These are phyloP conservation scores for Eucriotettix oculatus DNA, from an alignment of 2,888 invertebrate genomes.

Conservation along the genomic window DNA sequence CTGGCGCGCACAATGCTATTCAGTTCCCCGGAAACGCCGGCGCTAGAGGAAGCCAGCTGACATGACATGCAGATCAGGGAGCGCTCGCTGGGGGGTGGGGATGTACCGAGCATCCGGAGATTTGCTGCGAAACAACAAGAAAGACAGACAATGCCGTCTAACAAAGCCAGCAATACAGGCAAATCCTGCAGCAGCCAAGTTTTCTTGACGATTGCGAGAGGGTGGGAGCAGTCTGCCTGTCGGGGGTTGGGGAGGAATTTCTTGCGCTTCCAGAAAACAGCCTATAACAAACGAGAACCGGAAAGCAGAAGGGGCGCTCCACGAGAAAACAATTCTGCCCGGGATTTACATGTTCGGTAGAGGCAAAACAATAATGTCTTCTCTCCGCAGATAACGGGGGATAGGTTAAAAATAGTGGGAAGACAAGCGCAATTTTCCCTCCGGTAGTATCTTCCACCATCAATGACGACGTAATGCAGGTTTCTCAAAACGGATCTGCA, in stretches of 20 bases:
- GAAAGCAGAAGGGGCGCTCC: not conserved
- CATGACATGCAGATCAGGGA: slow-evolving; percentile 8
- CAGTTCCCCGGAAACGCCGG: slow-evolving; percentile 7
- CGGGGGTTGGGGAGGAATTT: not conserved
- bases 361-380: not conserved
- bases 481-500: too few species aligned
- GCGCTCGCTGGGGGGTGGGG: not conserved
- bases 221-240: not conserved
- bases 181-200: not conserved
- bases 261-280: not conserved
- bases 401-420: too few species aligned
- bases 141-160: slow-evolving; percentile 7
- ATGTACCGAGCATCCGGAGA: slow-evolving; percentile 5
- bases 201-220: not conserved
- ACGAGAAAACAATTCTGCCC: not conserved
- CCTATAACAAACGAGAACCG: slow-evolving; percentile 1
- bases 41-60: slow-evolving; percentile 4
- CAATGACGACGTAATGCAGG: too few species aligned
- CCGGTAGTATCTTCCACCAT: too few species aligned
- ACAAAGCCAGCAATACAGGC: not conserved
- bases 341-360: not conserved
- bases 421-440: too few species aligned
- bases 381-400: not conserved
- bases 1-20: slow-evolving; percentile 4
- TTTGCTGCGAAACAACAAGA: slow-evolving; percentile 1